Base-by-base conservation (phyloP, 2,113 vertebrate genomes). In the Dinomys branickii region DNA sequence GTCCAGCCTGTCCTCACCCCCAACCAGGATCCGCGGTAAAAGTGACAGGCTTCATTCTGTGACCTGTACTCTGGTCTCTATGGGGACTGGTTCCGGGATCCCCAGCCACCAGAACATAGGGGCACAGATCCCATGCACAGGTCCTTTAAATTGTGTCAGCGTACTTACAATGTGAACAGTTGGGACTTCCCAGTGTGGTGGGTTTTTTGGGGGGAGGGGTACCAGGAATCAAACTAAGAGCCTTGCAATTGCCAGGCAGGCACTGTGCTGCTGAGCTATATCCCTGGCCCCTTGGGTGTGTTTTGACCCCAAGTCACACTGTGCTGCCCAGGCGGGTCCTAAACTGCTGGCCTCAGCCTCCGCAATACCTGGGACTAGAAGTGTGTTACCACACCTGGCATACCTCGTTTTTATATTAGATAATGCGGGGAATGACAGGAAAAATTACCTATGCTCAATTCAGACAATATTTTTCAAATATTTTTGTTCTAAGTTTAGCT, bases 41-140 rank as follows among this genome's bases (percentile, higher is more conserved):
- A 69, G 67, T 8, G 17, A 38, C 67, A 7, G 3, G 67, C 59
- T 69, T 69, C 67, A n/a, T 35, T 69, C 67, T 69, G 7, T 3
- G 59, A 26, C 8, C 59, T 4, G 2, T 28, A 28, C 67, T 12
- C 67, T 69, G 8, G 35, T n/a, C 35, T 20, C 67, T 38, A 38
- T 3, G 67, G 59, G 24, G 59, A 61, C 26, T 0, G 59, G 26
- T 61, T 26, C 59, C 59, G 9, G 35, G 67, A 20, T 69, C 67
- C 35, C 35, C 1, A 1, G 67, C n/a, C 35, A n/a, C 67, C 35
- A 19, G 67, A n/a, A 38, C 7, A 1, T 35, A 9, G 59, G 67
- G 1, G 1, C n/a, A 8, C 0, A 20, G 20, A 13, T 3, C 38
- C 20, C 38, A 71, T 14, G 24, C 1, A 3, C 2, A 30, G 9